These are phyloP conservation scores for Cassiopea xamachana DNA, from an alignment of 30 jellyfish, hydroid and myxozoan genomes.

Conservation along the genomic window DNA sequence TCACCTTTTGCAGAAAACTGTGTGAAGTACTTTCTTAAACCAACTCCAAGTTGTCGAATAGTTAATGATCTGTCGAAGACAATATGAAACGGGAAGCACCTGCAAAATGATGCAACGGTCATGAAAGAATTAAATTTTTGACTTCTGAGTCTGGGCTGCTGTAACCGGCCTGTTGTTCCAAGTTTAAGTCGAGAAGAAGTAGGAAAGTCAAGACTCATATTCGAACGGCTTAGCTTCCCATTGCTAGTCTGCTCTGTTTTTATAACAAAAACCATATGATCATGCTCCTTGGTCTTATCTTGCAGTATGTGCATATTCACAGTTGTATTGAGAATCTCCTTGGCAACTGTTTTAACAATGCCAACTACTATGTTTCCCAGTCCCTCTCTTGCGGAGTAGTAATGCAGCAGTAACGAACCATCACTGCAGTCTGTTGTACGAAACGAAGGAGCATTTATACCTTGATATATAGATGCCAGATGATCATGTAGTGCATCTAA, in stretches of 20 bases:
- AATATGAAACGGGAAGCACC: conserved; percentile 83
- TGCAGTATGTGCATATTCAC: conserved; percentile 53
- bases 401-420: conserved; percentile 84
- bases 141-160: conserved; percentile 50
- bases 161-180: conserved; percentile 62
- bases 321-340: conserved; percentile 68
- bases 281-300: conserved; percentile 47
- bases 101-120: conserved; percentile 77
- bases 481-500: conserved; percentile 91
- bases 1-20: conserved; percentile 31
- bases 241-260: conserved; percentile 14
- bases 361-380: conserved; percentile 85
- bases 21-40: conserved; percentile 51
- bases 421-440: conserved; percentile 82
- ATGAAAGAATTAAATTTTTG: conserved; percentile 41
- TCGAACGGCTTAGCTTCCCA: conserved; percentile 32
- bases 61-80: conserved; percentile 74
- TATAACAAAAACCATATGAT: conserved; percentile 70
- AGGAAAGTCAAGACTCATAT: conserved; percentile 5
- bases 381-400: conserved; percentile 83
- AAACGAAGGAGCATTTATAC: conserved; percentile 93
- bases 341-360: conserved; percentile 87
- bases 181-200: conserved; percentile 48
- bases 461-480: conserved; percentile 84
- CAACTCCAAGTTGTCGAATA: conserved; percentile 73